phyloP scores from a whole-genome alignment of 2,888 invertebrate species.

The Nebria salina region DNA sequence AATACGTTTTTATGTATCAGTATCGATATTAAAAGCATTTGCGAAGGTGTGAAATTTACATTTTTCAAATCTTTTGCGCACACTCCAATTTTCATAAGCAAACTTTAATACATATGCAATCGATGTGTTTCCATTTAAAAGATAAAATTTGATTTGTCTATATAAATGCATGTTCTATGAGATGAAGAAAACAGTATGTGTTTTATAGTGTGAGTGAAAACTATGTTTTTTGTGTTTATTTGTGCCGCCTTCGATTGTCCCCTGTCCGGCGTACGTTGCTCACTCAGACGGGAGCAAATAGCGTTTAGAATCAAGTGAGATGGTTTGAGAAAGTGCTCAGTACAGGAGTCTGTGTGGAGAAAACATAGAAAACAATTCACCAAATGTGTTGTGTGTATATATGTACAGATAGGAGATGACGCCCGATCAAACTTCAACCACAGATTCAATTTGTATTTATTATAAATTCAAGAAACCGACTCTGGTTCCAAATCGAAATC shows the following conservation, averaged over 20 bases:
- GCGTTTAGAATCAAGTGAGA: conserved; percentile 63
- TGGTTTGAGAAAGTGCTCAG: conserved; percentile 64
- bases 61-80: too few species aligned
- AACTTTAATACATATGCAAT: too few species aligned
- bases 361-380: conserved; percentile 51
- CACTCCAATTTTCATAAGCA: too few species aligned
- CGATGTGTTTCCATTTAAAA: too few species aligned
- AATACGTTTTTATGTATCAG: too few species aligned
- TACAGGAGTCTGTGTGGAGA: conserved; percentile 63
- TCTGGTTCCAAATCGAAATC: too few species aligned
- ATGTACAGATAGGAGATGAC: conserved; percentile 10
- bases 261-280: conserved; percentile 29
- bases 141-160: too few species aligned
- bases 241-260: conserved; percentile 37
- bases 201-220: conserved; percentile 21
- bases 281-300: conserved; percentile 45
- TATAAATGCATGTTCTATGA: too few species aligned
- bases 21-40: too few species aligned
- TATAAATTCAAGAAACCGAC: too few species aligned
- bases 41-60: too few species aligned
- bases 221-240: conserved; percentile 13
- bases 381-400: conserved; percentile 27
- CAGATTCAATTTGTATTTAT: too few species aligned
- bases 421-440: conserved; percentile 25
- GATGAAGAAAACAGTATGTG: background rate